Conservation (phyloP, 2,797 vertebrate genomes). For the Malurus leucopterus region DNA sequence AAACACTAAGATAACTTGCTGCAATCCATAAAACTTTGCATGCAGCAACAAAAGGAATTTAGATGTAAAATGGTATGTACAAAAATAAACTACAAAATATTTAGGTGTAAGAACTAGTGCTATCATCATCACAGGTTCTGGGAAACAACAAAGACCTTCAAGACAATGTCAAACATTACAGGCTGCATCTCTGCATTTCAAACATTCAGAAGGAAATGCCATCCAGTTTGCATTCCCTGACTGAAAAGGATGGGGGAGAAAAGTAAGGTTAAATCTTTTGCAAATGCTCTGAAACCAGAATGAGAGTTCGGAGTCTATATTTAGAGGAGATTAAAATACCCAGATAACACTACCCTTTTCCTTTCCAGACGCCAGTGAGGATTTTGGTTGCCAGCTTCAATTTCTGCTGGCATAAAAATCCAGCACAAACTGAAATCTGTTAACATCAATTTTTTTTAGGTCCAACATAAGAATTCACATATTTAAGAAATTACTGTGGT, state of each 20-base stretch:
- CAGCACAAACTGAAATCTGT: neutral
- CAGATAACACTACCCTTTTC: neutral
- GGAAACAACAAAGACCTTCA: neutral
- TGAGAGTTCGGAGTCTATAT: neutral
- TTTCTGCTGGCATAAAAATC: neutral
- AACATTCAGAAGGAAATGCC: neutral
- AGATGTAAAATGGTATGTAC: neutral
- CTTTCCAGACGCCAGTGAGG: neutral
- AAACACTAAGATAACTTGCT: neutral
- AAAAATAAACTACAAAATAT: neutral
- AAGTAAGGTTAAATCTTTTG: neutral
- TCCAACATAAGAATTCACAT: neutral
- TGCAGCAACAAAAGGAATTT: neutral
- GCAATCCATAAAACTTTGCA: neutral
- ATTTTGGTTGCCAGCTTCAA: constrained; percentile 1
- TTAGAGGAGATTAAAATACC: constrained; percentile 5
- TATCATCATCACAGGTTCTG: neutral
- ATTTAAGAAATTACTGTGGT: neutral
- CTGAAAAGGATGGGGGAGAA: neutral
- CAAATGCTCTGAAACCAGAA: neutral
- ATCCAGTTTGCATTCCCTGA: neutral
- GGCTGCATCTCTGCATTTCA: neutral
- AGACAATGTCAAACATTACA: neutral
- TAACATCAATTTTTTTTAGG: neutral
- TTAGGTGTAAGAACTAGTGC: neutral